These are phyloP conservation scores for Escarpia spicata DNA, from an alignment of 2,888 invertebrate species.

Conservation along the genomic window DNA sequence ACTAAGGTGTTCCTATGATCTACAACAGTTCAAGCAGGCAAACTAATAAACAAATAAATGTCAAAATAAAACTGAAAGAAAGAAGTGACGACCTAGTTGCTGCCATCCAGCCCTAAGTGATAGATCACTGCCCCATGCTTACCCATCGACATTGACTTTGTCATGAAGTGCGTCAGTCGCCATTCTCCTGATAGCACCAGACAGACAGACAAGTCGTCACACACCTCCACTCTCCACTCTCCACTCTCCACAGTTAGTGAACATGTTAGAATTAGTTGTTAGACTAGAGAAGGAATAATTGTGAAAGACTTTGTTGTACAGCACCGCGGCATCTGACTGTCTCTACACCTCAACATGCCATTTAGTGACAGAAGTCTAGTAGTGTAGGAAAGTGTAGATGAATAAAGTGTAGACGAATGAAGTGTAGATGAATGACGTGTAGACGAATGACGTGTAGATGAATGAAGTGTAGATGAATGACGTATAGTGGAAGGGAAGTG, in stretches of 20 bases:
- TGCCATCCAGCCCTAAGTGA: background rate
- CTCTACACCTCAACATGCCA: no score
- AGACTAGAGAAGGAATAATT: background rate
- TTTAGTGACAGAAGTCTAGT: background rate
- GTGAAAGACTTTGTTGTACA: background rate
- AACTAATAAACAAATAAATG: background rate
- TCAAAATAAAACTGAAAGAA: background rate
- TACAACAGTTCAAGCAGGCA: background rate
- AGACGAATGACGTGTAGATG: no score
- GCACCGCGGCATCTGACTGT: background rate
- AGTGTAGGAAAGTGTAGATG: no score
- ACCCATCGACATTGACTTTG: constrained; percentile 45
- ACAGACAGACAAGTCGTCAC: background rate
- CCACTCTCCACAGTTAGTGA: background rate
- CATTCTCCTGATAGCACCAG: constrained; percentile 37
- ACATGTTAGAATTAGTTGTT: background rate
- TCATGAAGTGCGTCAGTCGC: constrained; percentile 43
- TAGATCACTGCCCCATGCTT: constrained; percentile 24
- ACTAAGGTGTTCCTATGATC: background rate
- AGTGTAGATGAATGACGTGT: no score
- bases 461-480: no score
- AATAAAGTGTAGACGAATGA: no score
- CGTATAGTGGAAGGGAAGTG: no score
- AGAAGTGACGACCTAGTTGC: background rate
- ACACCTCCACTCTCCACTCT: background rate